A percentile compares a stretch with the other conserved stretches of the same genome.
phyloP scores from a whole-genome alignment of 2,888 invertebrate genomes.

The Crematogaster levior region DNA sequence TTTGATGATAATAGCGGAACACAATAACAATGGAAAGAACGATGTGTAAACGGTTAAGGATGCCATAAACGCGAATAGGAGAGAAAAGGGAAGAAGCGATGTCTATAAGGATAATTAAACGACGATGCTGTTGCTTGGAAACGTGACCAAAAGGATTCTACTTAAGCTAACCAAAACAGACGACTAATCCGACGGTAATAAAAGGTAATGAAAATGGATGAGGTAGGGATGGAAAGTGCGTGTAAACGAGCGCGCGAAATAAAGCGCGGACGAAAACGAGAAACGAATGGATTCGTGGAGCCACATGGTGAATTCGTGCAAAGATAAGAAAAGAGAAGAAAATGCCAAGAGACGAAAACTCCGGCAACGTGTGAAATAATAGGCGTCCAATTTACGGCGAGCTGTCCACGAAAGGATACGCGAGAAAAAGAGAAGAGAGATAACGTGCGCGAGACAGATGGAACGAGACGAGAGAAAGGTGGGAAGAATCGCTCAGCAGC shows the following conservation, averaged over 20 bases:
- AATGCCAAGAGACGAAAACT: slow-evolving; percentile 27
- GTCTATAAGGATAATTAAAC: slow-evolving; percentile 37
- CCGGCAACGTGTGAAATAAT: slow-evolving; percentile 52
- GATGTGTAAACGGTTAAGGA: neutral
- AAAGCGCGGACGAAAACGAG: neutral
- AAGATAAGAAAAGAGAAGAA: neutral
- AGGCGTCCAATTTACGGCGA: slow-evolving; percentile 57
- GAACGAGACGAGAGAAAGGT: neutral
- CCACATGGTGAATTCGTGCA: neutral
- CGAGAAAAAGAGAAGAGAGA: neutral
- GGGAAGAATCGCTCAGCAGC: slow-evolving; percentile 51
- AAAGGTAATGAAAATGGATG: slow-evolving; percentile 31
- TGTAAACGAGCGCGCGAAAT: slow-evolving; percentile 30
- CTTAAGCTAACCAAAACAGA: slow-evolving; percentile 12
- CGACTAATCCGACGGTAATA: slow-evolving; percentile 40
- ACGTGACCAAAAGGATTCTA: slow-evolving; percentile 33
- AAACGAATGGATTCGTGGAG: neutral
- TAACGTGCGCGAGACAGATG: neutral
- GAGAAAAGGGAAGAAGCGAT: neutral
- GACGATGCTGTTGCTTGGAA: neutral
- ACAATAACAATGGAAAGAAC: neutral
- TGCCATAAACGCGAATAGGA: neutral
- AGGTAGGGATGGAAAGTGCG: slow-evolving; percentile 9
- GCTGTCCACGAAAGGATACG: slow-evolving; percentile 35
- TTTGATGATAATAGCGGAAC: slow-evolving; percentile 4